A percentile compares a stretch with the other conserved stretches of the same genome.
Conservation (phyloP, 2,113 vertebrate genomes). For the Opisthocomus hoazin region DNA sequence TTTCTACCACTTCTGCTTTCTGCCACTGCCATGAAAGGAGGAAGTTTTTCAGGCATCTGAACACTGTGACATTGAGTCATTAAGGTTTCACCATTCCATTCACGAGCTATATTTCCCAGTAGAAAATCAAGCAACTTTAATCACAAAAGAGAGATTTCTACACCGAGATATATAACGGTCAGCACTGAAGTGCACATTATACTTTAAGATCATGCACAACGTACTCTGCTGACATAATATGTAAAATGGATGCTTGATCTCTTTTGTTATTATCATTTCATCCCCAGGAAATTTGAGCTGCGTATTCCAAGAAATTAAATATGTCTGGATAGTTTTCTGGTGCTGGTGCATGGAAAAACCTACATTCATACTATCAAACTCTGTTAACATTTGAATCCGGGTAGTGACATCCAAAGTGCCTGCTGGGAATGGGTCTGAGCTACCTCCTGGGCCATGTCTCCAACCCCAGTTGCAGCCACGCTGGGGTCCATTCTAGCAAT, state of each 20-base stretch:
- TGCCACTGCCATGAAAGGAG: neutral
- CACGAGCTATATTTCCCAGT: neutral
- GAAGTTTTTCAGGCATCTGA: neutral
- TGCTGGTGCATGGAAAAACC: neutral
- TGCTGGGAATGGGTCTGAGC: neutral
- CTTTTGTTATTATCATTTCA: neutral
- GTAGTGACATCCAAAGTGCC: neutral
- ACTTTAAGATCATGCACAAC: neutral
- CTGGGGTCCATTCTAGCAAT: neutral
- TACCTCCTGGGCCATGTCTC: rapidly evolving
- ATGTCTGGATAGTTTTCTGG: neutral
- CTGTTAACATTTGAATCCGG: neutral
- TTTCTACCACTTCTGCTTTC: neutral
- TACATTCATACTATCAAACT: neutral
- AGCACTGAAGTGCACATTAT: neutral
- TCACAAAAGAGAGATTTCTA: constrained; percentile 6
- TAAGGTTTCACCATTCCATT: neutral
- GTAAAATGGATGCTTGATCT: neutral
- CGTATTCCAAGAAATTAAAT: neutral
- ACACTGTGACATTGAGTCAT: neutral
- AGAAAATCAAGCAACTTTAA: constrained; percentile 14
- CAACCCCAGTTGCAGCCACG: rapidly evolving
- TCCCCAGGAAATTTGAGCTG: neutral
- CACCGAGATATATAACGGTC: neutral
- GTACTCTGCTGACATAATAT: neutral